Evolutionary conservation across 2,113 vertebrate genomes (phyloP).

Genomic region (Mobula birostris): DNA sequence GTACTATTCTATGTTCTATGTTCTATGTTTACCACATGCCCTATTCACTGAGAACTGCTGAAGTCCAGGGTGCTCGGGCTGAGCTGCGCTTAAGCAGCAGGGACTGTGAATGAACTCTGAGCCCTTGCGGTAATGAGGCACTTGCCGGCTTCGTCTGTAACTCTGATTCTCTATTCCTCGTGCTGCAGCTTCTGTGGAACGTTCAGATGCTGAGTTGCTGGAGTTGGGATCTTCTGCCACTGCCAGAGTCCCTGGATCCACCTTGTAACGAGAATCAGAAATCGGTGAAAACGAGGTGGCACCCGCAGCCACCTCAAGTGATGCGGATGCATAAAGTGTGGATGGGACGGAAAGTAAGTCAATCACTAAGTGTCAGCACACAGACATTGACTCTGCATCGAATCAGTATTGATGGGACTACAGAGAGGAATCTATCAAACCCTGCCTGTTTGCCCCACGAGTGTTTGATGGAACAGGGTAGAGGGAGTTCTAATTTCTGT

Average conservation of each 20-base stretch:
- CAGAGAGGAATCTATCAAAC: no score
- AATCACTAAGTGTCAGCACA: neutral
- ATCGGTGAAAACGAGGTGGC: neutral
- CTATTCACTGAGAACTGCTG: neutral
- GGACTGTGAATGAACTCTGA: no score
- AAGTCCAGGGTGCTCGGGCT: neutral
- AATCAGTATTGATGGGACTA: no score
- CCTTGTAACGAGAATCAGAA: neutral
- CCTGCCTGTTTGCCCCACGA: no score
- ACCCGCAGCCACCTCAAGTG: neutral
- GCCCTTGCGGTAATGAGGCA: neutral
- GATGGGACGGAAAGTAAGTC: neutral
- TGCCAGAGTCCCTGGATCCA: neutral
- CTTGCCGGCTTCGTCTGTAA: neutral
- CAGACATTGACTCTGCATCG: no score
- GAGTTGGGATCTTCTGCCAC: neutral
- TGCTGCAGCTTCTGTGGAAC: slow-evolving; percentile 56
- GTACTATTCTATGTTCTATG: no score
- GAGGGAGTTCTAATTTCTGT: neutral
- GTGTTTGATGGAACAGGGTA: no score
- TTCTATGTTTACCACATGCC: no score
- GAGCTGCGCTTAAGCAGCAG: neutral
- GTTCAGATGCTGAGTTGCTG: slow-evolving; percentile 52
- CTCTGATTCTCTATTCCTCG: neutral
- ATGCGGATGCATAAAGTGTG: neutral